phyloP scores from a whole-genome alignment of 2,797 vertebrate genomes.

The Antrozous pallidus region DNA sequence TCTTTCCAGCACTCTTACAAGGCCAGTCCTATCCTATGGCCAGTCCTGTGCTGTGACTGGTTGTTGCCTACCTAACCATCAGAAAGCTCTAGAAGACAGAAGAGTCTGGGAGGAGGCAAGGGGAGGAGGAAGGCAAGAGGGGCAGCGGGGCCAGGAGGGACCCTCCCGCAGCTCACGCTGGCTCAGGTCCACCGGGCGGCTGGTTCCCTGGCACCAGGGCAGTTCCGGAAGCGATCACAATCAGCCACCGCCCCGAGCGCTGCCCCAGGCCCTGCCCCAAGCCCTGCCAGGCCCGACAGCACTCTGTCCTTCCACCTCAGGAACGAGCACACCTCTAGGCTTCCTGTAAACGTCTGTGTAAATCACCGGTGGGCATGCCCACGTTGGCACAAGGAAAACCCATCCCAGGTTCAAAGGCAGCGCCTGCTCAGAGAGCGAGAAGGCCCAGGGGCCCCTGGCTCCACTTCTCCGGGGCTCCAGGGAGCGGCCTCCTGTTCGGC shows the following conservation, averaged over 20 bases:
- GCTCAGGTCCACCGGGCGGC: constrained; percentile 41
- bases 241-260: constrained; percentile 67
- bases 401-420: background rate
- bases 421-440: background rate
- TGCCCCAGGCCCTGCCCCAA: constrained; percentile 60
- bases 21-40: fast-evolving
- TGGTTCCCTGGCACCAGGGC: constrained; percentile 76
- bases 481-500: background rate
- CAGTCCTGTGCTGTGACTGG: fast-evolving
- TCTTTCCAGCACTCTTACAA: background rate
- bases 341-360: constrained; percentile 73
- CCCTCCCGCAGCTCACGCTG: background rate
- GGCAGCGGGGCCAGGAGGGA: background rate
- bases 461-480: background rate
- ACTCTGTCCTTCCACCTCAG: constrained; percentile 67
- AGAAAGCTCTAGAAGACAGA: background rate
- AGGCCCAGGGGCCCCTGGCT: background rate
- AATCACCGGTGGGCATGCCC: constrained; percentile 69
- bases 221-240: constrained; percentile 75
- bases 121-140: background rate
- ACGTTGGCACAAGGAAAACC: constrained; percentile 43
- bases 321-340: constrained; percentile 73
- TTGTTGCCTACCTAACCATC: too few relatives aligned
- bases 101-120: background rate
- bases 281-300: constrained; percentile 59